Conservation (phyloP, 37 sponge, comb jelly and placozoan genomes). For the Agelas oroides region DNA sequence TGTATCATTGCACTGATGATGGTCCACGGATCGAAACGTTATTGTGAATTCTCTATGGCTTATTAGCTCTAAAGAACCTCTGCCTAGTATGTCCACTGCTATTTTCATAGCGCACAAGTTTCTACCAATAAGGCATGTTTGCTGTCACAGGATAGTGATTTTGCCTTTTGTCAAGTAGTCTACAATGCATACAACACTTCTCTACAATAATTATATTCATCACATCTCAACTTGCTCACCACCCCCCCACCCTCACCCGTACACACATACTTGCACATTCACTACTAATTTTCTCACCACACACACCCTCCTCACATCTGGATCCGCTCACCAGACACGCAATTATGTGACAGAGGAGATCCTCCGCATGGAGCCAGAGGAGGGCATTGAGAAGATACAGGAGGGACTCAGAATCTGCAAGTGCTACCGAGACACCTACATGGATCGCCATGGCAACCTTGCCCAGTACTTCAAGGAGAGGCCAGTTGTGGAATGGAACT, state of each 20-base stretch:
- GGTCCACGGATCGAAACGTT: too few species aligned
- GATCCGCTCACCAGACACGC: slow-evolving; percentile 44
- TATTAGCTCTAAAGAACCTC: too few species aligned
- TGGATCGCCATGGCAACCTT: slow-evolving; percentile 60
- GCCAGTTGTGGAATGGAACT: slow-evolving; percentile 85
- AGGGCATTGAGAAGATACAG: slow-evolving; percentile 83
- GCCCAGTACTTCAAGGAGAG: slow-evolving; percentile 84
- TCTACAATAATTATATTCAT: too few species aligned
- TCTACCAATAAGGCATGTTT: too few species aligned
- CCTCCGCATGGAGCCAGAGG: slow-evolving; percentile 89
- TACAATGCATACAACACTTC: too few species aligned
- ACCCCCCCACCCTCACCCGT: not conserved
- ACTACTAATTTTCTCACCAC: not conserved
- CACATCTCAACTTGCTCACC: not conserved
- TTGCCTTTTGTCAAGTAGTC: too few species aligned
- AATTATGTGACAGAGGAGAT: slow-evolving; percentile 90
- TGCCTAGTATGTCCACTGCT: too few species aligned
- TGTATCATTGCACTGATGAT: too few species aligned
- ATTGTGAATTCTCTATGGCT: too few species aligned
- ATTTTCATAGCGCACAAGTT: too few species aligned
- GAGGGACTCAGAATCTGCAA: slow-evolving; percentile 76
- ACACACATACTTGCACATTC: not conserved
- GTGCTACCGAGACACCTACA: slow-evolving; percentile 55
- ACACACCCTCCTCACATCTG: not conserved
- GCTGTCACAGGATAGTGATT: too few species aligned